Conservation (phyloP, 2,797 vertebrate species). For the Spinus pinus region DNA sequence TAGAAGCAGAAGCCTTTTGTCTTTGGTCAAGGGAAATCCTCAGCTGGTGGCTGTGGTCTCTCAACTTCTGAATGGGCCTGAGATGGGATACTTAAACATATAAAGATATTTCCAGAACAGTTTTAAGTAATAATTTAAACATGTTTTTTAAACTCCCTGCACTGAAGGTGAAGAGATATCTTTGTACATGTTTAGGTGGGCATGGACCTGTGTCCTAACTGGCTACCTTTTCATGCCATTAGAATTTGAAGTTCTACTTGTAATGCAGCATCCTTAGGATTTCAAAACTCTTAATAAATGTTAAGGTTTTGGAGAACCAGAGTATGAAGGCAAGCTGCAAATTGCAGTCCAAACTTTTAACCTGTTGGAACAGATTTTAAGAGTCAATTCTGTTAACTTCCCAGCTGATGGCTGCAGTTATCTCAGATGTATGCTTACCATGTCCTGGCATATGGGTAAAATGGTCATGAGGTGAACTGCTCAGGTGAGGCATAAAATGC, state of each 20-base stretch:
- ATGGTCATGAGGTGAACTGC: neutral
- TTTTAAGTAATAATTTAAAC: neutral
- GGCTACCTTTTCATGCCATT: neutral
- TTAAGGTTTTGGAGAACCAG: neutral
- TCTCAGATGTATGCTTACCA: rapidly evolving
- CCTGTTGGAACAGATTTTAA: neutral
- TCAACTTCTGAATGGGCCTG: neutral
- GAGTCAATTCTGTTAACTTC: neutral
- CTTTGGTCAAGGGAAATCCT: neutral
- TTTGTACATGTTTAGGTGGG: neutral
- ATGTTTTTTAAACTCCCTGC: neutral
- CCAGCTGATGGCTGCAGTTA: neutral
- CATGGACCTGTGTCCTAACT: neutral
- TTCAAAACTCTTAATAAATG: neutral
- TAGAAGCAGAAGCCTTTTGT: neutral
- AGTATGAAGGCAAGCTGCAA: neutral
- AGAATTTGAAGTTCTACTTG: neutral
- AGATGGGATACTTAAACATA: neutral
- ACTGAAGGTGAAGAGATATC: neutral
- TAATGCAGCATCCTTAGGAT: neutral
- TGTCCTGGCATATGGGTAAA: neutral
- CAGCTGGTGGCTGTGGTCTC: neutral
- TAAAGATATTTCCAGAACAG: neutral
- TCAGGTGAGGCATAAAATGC: neutral
- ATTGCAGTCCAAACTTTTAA: neutral